phyloP scores from a whole-genome alignment of 2,113 vertebrate genomes.

The Gopherus flavomarginatus region DNA sequence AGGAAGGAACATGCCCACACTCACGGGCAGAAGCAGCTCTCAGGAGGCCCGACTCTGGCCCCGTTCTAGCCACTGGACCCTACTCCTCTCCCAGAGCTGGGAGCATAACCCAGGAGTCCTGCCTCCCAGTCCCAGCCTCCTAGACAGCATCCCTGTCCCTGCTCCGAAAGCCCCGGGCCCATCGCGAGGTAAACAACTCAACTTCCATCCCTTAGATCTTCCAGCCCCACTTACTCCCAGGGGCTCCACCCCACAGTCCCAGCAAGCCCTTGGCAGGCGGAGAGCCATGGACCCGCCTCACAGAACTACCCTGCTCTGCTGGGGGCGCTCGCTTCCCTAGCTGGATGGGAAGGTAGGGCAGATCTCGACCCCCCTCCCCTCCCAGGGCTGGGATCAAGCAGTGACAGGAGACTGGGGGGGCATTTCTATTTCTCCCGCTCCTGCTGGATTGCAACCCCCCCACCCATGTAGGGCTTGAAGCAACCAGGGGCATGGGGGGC shows the following conservation, averaged over 20 bases:
- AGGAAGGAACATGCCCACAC: too few species aligned
- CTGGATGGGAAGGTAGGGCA: not conserved
- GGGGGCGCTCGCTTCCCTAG: not conserved
- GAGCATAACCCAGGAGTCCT: too few species aligned
- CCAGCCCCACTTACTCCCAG: not conserved
- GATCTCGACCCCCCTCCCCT: not conserved
- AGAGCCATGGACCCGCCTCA: not conserved
- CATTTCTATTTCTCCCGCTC: not conserved
- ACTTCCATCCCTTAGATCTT: rapidly evolving
- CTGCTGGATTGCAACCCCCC: too few species aligned
- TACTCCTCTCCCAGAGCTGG: too few species aligned
- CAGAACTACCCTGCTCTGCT: not conserved
- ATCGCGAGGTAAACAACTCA: not conserved
- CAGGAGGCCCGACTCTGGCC: not conserved
- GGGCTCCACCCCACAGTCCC: too few species aligned
- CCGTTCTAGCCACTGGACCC: not conserved
- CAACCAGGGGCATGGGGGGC: not conserved
- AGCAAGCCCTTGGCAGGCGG: not conserved
- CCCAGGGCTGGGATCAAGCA: not conserved
- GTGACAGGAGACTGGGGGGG: not conserved
- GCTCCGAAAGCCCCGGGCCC: not conserved
- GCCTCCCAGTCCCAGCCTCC: not conserved
- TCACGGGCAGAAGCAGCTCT: not conserved
- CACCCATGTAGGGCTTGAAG: not conserved
- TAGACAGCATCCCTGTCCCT: not conserved